A percentile compares a stretch with the other conserved stretches of the same genome.
These are phyloP conservation scores for Microhierax caerulescens DNA, from an alignment of 2,797 vertebrate species.

Conservation along the genomic window DNA sequence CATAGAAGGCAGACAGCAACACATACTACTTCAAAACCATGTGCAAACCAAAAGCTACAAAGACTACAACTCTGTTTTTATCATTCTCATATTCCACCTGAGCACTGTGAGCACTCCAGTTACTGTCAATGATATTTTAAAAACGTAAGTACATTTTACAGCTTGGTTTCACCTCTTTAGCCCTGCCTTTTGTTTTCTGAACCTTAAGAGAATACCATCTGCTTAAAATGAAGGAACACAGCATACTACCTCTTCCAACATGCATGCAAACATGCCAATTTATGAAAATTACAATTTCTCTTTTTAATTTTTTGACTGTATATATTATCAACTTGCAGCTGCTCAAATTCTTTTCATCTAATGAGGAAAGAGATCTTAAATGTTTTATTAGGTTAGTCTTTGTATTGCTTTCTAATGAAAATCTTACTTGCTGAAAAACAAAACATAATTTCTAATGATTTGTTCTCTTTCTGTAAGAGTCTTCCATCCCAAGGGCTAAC, in stretches of 20 bases:
- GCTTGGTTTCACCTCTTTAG: neutral
- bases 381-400: neutral
- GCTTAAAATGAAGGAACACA: neutral
- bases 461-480: neutral
- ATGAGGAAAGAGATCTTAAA: neutral
- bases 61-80: neutral
- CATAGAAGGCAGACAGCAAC: neutral
- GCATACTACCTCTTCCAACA: neutral
- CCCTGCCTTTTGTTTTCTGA: neutral
- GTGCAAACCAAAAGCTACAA: neutral
- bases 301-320: neutral
- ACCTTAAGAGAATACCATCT: neutral
- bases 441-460: neutral
- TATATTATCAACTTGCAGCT: neutral
- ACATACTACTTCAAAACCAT: fast-evolving
- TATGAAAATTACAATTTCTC: neutral
- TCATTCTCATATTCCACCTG: neutral
- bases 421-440: neutral
- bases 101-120: neutral
- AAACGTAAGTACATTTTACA: neutral
- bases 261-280: neutral
- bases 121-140: neutral
- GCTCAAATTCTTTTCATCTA: neutral
- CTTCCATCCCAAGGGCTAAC: neutral
- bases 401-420: neutral